A percentile compares a stretch with the other conserved stretches of the same genome.
Evolutionary conservation across 2,113 vertebrate genomes (phyloP).

Genomic region (Eulemur macaco): DNA sequence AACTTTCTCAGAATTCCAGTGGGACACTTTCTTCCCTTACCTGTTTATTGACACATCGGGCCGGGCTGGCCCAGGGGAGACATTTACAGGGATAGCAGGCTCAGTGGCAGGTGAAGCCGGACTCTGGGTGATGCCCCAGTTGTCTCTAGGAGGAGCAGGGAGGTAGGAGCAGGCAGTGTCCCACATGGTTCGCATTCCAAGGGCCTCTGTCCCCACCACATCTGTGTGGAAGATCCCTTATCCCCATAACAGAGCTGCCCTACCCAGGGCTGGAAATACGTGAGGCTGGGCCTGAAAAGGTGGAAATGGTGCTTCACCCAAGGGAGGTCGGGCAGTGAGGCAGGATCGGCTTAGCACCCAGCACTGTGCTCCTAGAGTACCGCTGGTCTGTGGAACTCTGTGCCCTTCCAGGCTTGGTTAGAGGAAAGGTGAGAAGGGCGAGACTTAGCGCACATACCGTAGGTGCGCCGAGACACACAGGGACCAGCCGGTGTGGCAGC

Average conservation of each 20-base stretch:
- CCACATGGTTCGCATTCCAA: background rate
- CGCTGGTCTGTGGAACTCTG: background rate
- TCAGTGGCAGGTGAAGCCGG: background rate
- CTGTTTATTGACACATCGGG: background rate
- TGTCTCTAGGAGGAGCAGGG: background rate
- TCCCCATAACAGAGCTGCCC: background rate
- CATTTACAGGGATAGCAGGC: background rate
- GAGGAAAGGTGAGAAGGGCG: background rate
- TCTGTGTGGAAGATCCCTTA: background rate
- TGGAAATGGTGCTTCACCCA: background rate
- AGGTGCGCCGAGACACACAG: background rate
- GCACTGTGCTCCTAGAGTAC: fast-evolving
- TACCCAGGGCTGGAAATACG: background rate
- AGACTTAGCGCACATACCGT: no score
- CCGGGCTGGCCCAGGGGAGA: background rate
- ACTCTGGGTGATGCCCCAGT: background rate
- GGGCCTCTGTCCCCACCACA: background rate
- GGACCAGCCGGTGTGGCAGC: fast-evolving
- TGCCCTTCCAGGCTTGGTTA: background rate
- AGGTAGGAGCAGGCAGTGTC: background rate
- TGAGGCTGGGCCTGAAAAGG: background rate
- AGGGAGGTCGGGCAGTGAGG: no score
- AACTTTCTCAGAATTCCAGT: background rate
- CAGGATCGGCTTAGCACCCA: background rate
- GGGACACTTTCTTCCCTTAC: background rate